A percentile compares a stretch with the other conserved stretches of the same genome.
Conservation (phyloP, 2,797 vertebrate genomes). For the Betta splendens region DNA sequence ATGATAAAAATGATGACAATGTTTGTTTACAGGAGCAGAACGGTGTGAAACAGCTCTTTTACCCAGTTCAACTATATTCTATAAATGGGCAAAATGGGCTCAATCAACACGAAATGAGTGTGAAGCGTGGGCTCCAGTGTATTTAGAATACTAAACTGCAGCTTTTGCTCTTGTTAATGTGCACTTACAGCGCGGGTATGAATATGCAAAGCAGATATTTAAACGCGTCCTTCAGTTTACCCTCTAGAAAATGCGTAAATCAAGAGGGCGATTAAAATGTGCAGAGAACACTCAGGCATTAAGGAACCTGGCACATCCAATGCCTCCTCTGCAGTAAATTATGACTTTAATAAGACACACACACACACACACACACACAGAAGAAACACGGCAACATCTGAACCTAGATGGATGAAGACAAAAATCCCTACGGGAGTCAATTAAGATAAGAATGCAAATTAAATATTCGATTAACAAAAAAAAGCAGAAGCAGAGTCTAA, state of each 20-base stretch:
- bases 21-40: background rate
- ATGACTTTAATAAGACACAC: constrained; percentile 9
- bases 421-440: constrained; percentile 41
- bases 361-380: constrained; percentile 16
- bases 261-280: constrained; percentile 11
- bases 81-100: too few species aligned
- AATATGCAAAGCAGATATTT: background rate
- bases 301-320: constrained; percentile 28
- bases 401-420: constrained; percentile 21
- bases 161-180: background rate
- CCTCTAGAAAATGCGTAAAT: constrained; percentile 15
- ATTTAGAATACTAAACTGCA: background rate
- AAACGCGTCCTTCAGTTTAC: background rate
- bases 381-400: constrained; percentile 25
- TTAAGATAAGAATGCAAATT: constrained; percentile 39
- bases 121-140: constrained; percentile 20
- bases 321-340: constrained; percentile 12
- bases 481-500: constrained; percentile 23
- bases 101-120: too few species aligned
- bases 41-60: background rate
- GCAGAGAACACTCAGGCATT: constrained; percentile 26
- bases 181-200: background rate
- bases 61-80: background rate
- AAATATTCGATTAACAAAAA: too few species aligned
- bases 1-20: background rate